Percentiles rank a stretch among this genome's conserved stretches.
phyloP scores from a whole-genome alignment of 2,888 invertebrate species.

The Bellardia bayeri region DNA sequence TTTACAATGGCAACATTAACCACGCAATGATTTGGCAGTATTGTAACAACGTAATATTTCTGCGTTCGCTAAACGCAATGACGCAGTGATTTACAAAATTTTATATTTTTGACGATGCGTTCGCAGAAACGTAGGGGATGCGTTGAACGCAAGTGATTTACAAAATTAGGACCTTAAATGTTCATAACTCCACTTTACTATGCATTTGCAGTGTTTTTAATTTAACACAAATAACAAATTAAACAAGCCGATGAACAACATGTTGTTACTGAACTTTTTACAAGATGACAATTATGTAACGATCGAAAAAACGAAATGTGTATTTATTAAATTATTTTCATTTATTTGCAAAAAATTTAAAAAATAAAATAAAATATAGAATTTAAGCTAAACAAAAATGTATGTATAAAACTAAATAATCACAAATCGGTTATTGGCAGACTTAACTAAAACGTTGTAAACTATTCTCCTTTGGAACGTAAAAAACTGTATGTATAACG shows the following conservation, averaged over 20 bases:
- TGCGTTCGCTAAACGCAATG: no score
- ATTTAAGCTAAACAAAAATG: background rate
- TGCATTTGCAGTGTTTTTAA: background rate
- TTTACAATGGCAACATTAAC: no score
- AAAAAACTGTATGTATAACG: constrained; percentile 82
- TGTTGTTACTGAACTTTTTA: no score
- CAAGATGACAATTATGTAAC: no score
- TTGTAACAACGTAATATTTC: no score
- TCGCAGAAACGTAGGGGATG: no score
- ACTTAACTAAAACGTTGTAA: constrained; percentile 64
- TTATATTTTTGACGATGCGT: no score
- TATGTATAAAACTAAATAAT: constrained; percentile 36
- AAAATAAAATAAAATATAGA: constrained; percentile 9
- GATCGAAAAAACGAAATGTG: background rate
- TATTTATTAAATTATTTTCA: background rate
- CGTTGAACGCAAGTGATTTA: no score
- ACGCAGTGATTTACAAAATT: no score
- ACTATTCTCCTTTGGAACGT: constrained; percentile 74
- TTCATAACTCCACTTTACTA: background rate
- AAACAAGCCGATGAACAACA: background rate
- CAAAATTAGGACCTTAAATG: no score
- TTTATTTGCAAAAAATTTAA: constrained; percentile 29
- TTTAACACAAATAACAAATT: background rate
- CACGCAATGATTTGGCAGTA: no score
- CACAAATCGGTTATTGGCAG: constrained; percentile 9